phyloP scores from a whole-genome alignment of 2,797 vertebrate species.

The Danio kyathit region DNA sequence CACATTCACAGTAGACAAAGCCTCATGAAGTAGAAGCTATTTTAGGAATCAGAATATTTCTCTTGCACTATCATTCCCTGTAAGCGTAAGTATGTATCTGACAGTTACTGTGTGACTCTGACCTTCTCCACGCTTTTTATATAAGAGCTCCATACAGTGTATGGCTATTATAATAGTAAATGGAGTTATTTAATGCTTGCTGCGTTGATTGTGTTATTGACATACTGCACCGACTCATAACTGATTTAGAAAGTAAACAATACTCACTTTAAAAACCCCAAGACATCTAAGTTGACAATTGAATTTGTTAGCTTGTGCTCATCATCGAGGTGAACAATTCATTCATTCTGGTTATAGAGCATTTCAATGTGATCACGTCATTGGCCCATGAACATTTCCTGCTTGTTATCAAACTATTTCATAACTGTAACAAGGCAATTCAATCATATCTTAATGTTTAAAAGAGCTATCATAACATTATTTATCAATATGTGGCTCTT shows the following conservation, averaged over 20 bases:
- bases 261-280: background rate
- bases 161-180: constrained; percentile 40
- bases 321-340: no score
- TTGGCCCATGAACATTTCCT: no score
- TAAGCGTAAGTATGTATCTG: background rate
- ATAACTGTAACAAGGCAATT: no score
- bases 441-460: no score
- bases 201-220: constrained; percentile 1
- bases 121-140: constrained; percentile 17
- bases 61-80: background rate
- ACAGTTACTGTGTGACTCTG: constrained; percentile 39
- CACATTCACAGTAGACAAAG: background rate
- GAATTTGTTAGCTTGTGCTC: no score
- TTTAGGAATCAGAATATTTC: background rate
- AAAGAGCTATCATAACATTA: no score
- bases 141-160: constrained; percentile 39
- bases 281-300: no score
- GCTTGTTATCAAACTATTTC: no score
- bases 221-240: background rate
- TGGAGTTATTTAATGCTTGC: background rate
- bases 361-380: no score
- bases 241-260: background rate
- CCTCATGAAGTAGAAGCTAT: background rate
- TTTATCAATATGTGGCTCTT: no score
- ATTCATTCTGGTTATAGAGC: no score